Conservation (phyloP, 35 echinoderm and acorn worm genomes). For the Ptychodera flava region DNA sequence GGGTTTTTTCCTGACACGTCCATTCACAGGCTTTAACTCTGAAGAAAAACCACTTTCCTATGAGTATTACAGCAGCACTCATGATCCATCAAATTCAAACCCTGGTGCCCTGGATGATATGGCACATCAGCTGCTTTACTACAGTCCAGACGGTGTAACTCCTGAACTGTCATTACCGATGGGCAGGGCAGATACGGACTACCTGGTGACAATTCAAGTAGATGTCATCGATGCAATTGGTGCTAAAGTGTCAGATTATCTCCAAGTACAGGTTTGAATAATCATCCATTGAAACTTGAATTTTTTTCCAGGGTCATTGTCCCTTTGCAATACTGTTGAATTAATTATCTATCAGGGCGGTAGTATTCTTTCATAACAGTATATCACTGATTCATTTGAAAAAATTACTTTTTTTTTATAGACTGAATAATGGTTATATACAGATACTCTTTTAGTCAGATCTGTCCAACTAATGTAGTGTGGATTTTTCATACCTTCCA, state of each 20-base stretch:
- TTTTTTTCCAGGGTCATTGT: too few species aligned
- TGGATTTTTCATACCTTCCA: too few species aligned
- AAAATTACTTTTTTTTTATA: neutral
- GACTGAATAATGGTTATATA: too few species aligned
- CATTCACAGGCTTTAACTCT: slow-evolving; percentile 35
- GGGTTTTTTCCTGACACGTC: too few species aligned
- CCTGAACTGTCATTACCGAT: slow-evolving; percentile 30
- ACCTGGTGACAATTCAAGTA: slow-evolving; percentile 37
- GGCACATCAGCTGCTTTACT: slow-evolving; percentile 33
- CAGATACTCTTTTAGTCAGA: too few species aligned
- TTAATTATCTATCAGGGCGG: too few species aligned
- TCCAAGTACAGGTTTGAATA: slow-evolving; percentile 45
- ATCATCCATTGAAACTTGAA: too few species aligned
- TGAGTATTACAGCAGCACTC: slow-evolving; percentile 39
- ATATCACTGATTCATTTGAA: neutral
- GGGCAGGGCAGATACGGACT: slow-evolving; percentile 9
- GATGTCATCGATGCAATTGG: slow-evolving; percentile 53
- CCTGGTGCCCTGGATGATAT: neutral
- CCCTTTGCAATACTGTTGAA: too few species aligned
- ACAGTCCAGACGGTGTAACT: slow-evolving; percentile 47
- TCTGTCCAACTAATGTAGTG: too few species aligned
- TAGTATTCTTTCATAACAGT: too few species aligned
- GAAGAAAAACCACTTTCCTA: slow-evolving; percentile 37
- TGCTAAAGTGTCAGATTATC: neutral
- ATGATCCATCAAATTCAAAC: neutral